Conservation (phyloP, 2,888 invertebrate genomes). For the Zygothrica quintamaculata region DNA sequence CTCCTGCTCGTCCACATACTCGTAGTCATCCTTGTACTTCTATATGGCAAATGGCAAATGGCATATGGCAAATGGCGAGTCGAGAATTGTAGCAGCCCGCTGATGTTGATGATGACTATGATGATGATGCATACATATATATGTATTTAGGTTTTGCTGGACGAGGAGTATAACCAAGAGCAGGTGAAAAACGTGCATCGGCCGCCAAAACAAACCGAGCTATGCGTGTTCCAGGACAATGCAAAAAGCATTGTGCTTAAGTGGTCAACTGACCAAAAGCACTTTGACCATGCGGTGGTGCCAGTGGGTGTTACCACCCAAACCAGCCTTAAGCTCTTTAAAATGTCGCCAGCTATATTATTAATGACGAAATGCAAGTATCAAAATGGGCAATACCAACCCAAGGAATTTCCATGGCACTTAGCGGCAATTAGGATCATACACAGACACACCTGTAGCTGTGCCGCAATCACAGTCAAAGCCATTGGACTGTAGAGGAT, state of each 20-base stretch:
- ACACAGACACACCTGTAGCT: conserved; percentile 68
- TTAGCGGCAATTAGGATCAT: conserved; percentile 76
- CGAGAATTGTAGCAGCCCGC: conserved; percentile 26
- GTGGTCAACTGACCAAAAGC: conserved; percentile 76
- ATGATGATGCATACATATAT: neutral
- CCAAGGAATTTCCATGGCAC: conserved; percentile 63
- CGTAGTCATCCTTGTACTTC: conserved; percentile 12
- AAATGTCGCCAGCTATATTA: conserved; percentile 56
- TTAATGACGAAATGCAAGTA: conserved; percentile 64
- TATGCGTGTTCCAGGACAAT: conserved; percentile 42
- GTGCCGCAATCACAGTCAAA: conserved; percentile 38
- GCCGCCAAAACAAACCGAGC: conserved; percentile 38
- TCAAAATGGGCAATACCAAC: conserved; percentile 48
- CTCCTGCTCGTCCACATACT: no score
- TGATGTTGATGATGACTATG: no score
- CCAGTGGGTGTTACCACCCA: conserved; percentile 25
- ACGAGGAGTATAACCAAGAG: neutral
- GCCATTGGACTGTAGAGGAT: no score
- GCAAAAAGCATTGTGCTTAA: conserved; percentile 71
- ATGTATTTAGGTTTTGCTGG: no score
- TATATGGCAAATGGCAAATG: conserved; percentile 2
- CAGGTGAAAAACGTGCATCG: conserved; percentile 42
- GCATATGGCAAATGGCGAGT: conserved; percentile 28
- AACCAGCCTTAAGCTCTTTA: conserved; percentile 54
- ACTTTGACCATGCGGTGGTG: conserved; percentile 78